A percentile compares a stretch with the other conserved stretches of the same genome.
Conservation (phyloP, 2,888 invertebrate species). For the Metallyticus violacea region DNA sequence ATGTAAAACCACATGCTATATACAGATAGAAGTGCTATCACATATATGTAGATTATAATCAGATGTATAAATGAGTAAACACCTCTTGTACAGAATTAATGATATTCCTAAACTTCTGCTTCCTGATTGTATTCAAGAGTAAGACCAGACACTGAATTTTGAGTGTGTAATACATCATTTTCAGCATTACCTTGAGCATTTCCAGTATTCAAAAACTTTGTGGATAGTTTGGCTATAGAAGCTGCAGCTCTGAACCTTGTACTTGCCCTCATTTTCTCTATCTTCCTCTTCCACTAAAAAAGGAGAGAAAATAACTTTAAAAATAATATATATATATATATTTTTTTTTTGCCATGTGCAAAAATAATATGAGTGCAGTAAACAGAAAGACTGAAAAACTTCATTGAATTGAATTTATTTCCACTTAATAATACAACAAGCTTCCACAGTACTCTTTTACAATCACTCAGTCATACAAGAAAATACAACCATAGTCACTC, state of each 20-base stretch:
- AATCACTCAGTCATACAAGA: too few relatives aligned
- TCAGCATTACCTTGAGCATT: slow-evolving; percentile 8
- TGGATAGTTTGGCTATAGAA: slow-evolving; percentile 52
- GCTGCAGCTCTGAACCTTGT: slow-evolving; percentile 67
- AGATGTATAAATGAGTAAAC: too few relatives aligned
- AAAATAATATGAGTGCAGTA: too few relatives aligned
- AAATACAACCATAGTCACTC: too few relatives aligned
- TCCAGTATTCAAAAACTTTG: slow-evolving; percentile 32
- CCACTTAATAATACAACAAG: too few relatives aligned
- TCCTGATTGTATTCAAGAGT: not conserved
- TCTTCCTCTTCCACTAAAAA: slow-evolving; percentile 65
- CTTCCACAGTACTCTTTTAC: too few relatives aligned
- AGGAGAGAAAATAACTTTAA: not conserved
- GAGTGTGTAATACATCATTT: not conserved
- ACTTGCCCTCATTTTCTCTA: slow-evolving; percentile 61
- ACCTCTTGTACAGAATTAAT: too few relatives aligned
- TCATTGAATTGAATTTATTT: too few relatives aligned
- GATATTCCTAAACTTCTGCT: not conserved
- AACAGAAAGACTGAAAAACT: too few relatives aligned
- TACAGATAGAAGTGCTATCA: too few relatives aligned
- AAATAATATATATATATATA: not conserved
- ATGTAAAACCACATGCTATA: too few relatives aligned
- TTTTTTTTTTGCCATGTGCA: not conserved
- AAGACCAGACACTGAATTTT: not conserved
- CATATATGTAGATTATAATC: too few relatives aligned